Evolutionary conservation across 35 echinoderm and acorn worm genomes (phyloP).

Genomic region (Holothuria glaberrima): DNA sequence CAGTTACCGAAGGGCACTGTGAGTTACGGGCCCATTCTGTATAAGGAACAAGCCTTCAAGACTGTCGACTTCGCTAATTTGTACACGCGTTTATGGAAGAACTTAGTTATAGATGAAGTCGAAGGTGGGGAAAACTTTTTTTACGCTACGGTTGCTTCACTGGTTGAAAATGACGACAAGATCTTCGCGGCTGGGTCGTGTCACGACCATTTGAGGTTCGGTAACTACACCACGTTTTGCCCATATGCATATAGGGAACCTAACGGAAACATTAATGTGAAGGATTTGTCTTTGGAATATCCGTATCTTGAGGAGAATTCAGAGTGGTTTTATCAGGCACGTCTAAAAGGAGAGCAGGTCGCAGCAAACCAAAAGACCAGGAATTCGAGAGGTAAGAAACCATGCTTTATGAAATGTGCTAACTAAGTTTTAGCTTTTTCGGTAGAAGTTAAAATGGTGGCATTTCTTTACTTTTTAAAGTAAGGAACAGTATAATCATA

Average conservation of each 20-base stretch:
- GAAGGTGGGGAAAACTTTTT: constrained; percentile 88
- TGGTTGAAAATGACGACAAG: constrained; percentile 85
- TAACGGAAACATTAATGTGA: constrained; percentile 74
- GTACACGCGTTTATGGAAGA: constrained; percentile 89
- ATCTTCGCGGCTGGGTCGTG: constrained; percentile 98
- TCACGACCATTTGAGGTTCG: constrained; percentile 74
- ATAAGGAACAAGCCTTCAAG: constrained; percentile 78
- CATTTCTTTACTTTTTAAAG: no score
- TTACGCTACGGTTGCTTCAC: constrained; percentile 82
- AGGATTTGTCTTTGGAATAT: constrained; percentile 90
- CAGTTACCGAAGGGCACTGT: constrained; percentile 65
- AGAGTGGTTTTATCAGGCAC: constrained; percentile 92
- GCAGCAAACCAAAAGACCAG: constrained; percentile 7
- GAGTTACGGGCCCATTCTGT: constrained; percentile 81
- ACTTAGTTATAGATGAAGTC: constrained; percentile 51
- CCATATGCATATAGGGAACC: constrained; percentile 89
- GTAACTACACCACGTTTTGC: constrained; percentile 80
- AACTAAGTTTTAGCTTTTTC: no score
- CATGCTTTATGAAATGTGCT: no score
- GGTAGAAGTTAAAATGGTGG: no score
- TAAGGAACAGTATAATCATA: no score
- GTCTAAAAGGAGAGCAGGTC: constrained; percentile 73
- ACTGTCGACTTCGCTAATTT: constrained; percentile 90
- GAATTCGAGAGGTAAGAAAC: constrained; percentile 41
- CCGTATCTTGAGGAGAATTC: constrained; percentile 75